Evolutionary conservation across 2,888 invertebrate species (phyloP).

Genomic region (Uloborus plumipes): DNA sequence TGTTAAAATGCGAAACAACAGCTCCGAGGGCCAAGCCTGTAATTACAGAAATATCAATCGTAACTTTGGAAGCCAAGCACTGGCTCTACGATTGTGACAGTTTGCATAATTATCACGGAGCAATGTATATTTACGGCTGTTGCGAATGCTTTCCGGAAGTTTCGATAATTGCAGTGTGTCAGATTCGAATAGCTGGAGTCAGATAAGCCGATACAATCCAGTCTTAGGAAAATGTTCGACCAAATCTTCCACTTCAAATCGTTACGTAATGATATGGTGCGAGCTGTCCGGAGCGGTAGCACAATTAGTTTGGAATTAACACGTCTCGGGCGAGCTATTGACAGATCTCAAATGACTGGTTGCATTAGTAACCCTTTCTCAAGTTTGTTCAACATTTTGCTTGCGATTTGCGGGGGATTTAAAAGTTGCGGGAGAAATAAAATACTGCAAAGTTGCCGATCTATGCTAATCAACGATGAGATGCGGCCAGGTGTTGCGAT

Average conservation of each 20-base stretch:
- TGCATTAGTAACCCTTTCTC: constrained; percentile 43
- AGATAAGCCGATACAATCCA: constrained; percentile 42
- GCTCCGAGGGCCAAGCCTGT: constrained; percentile 37
- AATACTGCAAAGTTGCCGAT: constrained; percentile 58
- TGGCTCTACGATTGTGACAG: constrained; percentile 49
- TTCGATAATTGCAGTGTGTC: constrained; percentile 63
- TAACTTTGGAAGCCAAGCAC: constrained; percentile 35
- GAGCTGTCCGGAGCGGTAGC: constrained; percentile 58
- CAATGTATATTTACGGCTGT: constrained; percentile 45
- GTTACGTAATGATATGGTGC: constrained; percentile 48
- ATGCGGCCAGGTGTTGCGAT: constrained; percentile 54
- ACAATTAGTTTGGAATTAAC: constrained; percentile 64
- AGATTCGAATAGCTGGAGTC: constrained; percentile 38
- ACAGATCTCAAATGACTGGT: constrained; percentile 62
- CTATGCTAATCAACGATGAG: constrained; percentile 64
- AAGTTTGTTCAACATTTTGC: constrained; percentile 62
- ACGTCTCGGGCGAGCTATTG: constrained; percentile 51
- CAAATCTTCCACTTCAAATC: constrained; percentile 56
- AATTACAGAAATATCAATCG: constrained; percentile 64
- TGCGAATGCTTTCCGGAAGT: constrained; percentile 50
- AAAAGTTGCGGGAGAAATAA: constrained; percentile 63
- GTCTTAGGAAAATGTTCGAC: constrained; percentile 50
- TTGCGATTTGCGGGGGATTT: constrained; percentile 54
- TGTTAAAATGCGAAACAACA: constrained; percentile 57
- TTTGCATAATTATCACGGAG: constrained; percentile 57